A percentile compares a stretch with the other conserved stretches of the same genome.
phyloP scores from a whole-genome alignment of 2,888 invertebrate genomes.

The Erebia ligea region DNA sequence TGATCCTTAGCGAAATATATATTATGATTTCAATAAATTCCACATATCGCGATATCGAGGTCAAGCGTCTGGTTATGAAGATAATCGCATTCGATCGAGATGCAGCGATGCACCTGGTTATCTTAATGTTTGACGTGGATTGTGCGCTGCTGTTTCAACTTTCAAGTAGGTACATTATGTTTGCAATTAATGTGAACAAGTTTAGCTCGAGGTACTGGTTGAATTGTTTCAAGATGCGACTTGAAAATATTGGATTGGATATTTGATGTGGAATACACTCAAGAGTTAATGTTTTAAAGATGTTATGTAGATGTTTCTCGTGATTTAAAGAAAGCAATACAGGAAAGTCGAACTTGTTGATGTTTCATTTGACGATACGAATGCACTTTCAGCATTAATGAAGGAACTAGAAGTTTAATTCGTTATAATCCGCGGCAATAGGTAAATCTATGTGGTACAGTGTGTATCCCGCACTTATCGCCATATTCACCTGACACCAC shows the following conservation, averaged over 20 bases:
- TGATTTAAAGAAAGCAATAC: no score
- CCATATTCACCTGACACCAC: no score
- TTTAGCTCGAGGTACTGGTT: constrained; percentile 11
- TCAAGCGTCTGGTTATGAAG: constrained; percentile 33
- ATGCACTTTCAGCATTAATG: no score
- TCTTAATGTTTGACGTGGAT: constrained; percentile 21
- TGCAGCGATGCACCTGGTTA: constrained; percentile 27
- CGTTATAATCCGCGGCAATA: no score
- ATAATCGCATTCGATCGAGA: constrained; percentile 8
- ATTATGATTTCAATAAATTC: constrained; percentile 15
- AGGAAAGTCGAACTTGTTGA: no score
- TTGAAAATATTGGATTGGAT: neutral
- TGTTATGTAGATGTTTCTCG: no score
- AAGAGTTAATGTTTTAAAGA: no score
- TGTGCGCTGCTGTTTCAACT: constrained; percentile 3
- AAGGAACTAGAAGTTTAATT: no score
- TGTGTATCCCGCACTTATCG: no score
- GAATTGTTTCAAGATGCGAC: neutral
- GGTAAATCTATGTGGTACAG: no score
- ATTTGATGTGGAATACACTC: no score
- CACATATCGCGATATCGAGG: constrained; percentile 13
- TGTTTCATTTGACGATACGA: no score
- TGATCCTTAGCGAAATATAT: constrained; percentile 11
- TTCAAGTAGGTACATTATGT: constrained; percentile 24
- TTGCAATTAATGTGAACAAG: constrained; percentile 20